Evolutionary conservation across 2,113 vertebrate species (phyloP).

Genomic region (Zosterops lateralis): DNA sequence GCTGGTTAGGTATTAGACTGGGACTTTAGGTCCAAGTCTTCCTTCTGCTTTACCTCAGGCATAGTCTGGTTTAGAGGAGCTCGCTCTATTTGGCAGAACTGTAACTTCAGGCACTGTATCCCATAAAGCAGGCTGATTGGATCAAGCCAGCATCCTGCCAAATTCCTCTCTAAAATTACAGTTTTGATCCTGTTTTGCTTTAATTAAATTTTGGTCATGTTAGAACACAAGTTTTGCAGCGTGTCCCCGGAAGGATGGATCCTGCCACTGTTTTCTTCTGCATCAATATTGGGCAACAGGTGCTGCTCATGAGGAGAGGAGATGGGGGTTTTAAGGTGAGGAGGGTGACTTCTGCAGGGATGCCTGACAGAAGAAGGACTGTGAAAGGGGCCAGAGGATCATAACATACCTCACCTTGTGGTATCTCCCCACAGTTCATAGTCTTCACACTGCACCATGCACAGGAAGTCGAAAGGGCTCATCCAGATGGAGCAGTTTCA

Average conservation of each 20-base stretch:
- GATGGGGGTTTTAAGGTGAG: not conserved
- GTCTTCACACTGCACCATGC: rapidly evolving
- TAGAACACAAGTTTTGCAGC: not conserved
- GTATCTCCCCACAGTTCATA: not conserved
- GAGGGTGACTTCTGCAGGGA: not conserved
- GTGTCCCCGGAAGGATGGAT: rapidly evolving
- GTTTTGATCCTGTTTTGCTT: not conserved
- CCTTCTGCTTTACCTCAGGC: not conserved
- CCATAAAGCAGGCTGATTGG: not conserved
- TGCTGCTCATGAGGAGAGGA: not conserved
- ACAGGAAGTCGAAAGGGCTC: not conserved
- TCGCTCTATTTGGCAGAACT: not conserved
- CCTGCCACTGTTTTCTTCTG: not conserved
- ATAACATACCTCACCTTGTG: rapidly evolving
- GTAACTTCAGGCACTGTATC: not conserved
- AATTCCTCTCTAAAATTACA: not conserved
- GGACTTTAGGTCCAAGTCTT: not conserved
- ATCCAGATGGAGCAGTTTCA: rapidly evolving
- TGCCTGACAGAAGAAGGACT: not conserved
- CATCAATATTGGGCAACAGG: rapidly evolving
- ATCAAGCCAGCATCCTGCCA: not conserved
- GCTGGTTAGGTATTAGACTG: not conserved
- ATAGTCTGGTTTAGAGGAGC: not conserved
- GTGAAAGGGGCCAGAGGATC: not conserved
- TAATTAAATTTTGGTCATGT: not conserved